These are phyloP conservation scores for Sphinx pinastri DNA, from an alignment of 2,888 invertebrate species.

Conservation along the genomic window DNA sequence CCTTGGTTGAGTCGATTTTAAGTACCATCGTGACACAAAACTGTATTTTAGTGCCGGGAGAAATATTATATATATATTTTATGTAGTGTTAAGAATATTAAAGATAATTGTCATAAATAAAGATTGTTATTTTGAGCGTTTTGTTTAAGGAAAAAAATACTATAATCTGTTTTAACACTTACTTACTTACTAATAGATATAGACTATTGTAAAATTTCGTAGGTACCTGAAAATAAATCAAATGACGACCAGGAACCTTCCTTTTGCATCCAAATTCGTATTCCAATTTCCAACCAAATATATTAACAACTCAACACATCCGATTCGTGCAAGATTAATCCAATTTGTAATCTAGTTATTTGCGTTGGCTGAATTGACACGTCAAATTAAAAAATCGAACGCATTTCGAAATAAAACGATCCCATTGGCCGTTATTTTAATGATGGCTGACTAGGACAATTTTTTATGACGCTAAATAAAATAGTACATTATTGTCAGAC, in stretches of 20 bases:
- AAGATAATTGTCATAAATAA: too few relatives aligned
- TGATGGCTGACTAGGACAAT: constrained; percentile 18
- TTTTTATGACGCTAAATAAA: constrained; percentile 16
- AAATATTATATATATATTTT: too few relatives aligned
- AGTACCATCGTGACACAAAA: background rate
- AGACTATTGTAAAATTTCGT: too few relatives aligned
- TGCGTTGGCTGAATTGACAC: constrained; percentile 22
- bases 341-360: constrained; percentile 10
- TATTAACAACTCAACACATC: background rate
- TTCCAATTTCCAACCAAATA: background rate
- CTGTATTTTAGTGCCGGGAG: too few relatives aligned
- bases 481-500: constrained; percentile 13
- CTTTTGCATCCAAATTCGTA: background rate
- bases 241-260: background rate
- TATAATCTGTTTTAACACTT: too few relatives aligned
- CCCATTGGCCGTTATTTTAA: constrained; percentile 22
- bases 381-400: constrained; percentile 25
- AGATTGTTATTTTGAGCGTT: too few relatives aligned
- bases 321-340: background rate
- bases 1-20: background rate
- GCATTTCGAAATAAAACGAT: constrained; percentile 17
- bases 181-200: too few relatives aligned
- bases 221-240: background rate
- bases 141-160: too few relatives aligned
- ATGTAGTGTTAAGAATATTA: too few relatives aligned